Base-by-base conservation (phyloP, 2,888 invertebrate species). In the Pterostichus madidus region DNA sequence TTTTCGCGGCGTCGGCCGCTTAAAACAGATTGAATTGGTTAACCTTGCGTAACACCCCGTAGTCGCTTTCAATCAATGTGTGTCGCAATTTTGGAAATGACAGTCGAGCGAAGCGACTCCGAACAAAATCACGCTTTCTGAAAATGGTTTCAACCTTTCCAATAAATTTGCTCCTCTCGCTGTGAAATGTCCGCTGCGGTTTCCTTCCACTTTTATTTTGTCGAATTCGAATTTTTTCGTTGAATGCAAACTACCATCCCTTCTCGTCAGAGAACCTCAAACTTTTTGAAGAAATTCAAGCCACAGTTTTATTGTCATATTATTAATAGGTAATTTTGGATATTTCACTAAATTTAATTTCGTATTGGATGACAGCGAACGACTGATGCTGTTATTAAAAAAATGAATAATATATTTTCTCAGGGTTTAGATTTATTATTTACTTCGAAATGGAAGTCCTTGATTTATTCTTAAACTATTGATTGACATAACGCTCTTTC, bases 11-110 rank as follows among this genome's bases (percentile, higher is more conserved):
- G 24, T 35, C 79, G 46, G 11, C 15, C 78, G 61, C 78, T 80
- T 78, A 80, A 80, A 80, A 73, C 80, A 52, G 80, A 80, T 80
- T 80, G 80, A 80, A 80, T 80, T 80, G 80, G 15, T 71, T 73
- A 80, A 80, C 80, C 80, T 80, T 80, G 80, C 80, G 80, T 80
- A 73, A 80, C 80, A 56, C 80, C 68, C 80, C 32, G 53, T 68
- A 59, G 73, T 44, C 39, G 24, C 75, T 52, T 75, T 75, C 75
- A 75, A 75, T 75, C 75, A 75, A 75, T 49, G 64, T 73, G 17
- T 73, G 73, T 64, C 64, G 49, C 75, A 49, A 52, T 52, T 75
- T 52, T 52, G 52, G 75, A 75, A 52, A 75, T 75, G 75, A 75
- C 75, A 52, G 53, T 11, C 11, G 17, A 46, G 39, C 17, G n/a